Evolutionary conservation across 1,140 invertebrate species (phyloP), one percentile per base, ranked within the genome.

Genomic region (Eufriesea mexicana): DNA sequence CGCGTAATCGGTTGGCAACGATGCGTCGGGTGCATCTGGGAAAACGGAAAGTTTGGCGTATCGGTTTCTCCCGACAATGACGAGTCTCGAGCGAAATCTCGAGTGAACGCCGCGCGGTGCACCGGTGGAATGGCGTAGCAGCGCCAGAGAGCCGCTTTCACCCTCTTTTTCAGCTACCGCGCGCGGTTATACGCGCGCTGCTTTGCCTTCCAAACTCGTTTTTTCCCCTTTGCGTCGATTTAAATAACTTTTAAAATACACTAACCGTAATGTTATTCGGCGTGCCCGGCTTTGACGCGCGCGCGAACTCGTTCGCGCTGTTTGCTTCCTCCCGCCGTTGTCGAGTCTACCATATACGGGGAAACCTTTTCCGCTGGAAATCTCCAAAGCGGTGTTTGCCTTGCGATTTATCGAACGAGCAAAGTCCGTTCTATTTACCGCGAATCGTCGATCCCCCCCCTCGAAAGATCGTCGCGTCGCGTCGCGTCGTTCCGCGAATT

Each of bases 51-150:
- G 49, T 81, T 74, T 72, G 49, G 62, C 45, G 57, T 79, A 73
- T 79, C 57, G 78, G 57, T 51, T 79, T 28, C 8, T 54, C 51
- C n/a, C 64, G 64, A 70, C 64, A 70, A 79, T 70, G 66, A 79
- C 51, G 59, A 57, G 70, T 79, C 42, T 79, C 76, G 35, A 45
- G 75, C 35, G 62, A 77, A 9, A 77, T 77, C 35, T 77, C 62
- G 5, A 79, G 66, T 7, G 76, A 54, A 28, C 66, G 23, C n/a
- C n/a, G n/a, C n/a, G n/a, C n/a, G 23, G 10, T n/a, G 10, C 6
- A 35, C 54, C 20, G 47, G 20, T 35, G 49, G 47, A n/a, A 55
- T n/a, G 23, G 28, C 20, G 10, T 20, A 25, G 23, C 23, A 16
- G 28, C 25, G 25, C 45, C 49, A 77, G 35, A 42, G 23, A 2